A percentile compares a stretch with the other conserved stretches of the same genome.
These are phyloP conservation scores for Loxodonta africana DNA, from an alignment of 2,113 vertebrate genomes.

Conservation along the genomic window DNA sequence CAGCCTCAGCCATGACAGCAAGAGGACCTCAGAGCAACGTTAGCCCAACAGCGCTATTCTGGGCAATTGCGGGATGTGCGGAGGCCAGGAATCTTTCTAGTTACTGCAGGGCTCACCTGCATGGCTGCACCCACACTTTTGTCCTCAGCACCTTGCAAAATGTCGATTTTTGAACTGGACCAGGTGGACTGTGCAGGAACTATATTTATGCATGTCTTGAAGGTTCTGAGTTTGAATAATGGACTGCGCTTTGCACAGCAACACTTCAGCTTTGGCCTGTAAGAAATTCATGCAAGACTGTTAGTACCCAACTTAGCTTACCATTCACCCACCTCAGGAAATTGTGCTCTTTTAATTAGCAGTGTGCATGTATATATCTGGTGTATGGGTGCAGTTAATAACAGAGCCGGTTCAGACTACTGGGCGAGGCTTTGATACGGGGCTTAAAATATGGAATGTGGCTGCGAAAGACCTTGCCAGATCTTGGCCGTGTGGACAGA, in stretches of 20 bases:
- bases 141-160: background rate
- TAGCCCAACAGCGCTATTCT: rapidly evolving
- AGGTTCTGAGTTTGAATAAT: conserved; percentile 61
- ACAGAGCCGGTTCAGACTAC: conserved; percentile 79
- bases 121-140: background rate
- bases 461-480: conserved; percentile 82
- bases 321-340: conserved; percentile 25
- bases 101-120: background rate
- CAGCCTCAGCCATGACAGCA: background rate
- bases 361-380: conserved; percentile 76
- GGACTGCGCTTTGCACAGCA: background rate
- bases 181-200: background rate
- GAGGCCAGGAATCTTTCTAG: background rate
- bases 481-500: conserved; percentile 65
- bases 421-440: conserved; percentile 71
- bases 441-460: conserved; percentile 83
- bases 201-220: background rate
- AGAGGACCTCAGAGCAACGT: background rate
- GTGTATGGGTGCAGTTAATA: conserved; percentile 84
- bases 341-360: conserved; percentile 75
- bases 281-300: background rate
- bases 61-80: no score
- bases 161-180: background rate
- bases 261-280: background rate
- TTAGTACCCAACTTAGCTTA: background rate